Base-by-base conservation (phyloP, 1,140 invertebrate species). In the Zaprionus tsacasi region DNA sequence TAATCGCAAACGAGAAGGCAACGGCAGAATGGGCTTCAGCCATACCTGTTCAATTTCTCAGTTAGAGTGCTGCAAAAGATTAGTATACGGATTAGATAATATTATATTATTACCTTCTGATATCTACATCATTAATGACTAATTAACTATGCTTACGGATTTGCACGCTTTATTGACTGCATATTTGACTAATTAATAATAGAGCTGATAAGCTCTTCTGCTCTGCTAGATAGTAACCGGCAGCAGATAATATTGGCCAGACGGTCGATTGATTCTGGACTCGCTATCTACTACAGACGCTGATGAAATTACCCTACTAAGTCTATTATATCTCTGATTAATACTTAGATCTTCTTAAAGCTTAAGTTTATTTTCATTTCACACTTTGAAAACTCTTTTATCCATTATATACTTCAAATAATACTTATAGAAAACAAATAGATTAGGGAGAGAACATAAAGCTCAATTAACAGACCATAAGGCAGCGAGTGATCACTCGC, bases 1-100 rank as follows among this genome's bases (percentile, higher is more conserved):
- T 99, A 72, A 99, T 98, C 30, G 97, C 95, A 93, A 99, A 99
- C 59, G 97, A 98, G 93, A 99, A 99, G 50, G 98, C 99, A 56
- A 99, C 99, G 76, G 99, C 99, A 64, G 97, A 96, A 94, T 99
- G 98, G 69, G 99, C 98, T 96, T 99, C 99, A 91, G 99, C 99
- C 99, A 99, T 99, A 61, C 63, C 85, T 71, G 74, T 27, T 55
- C 54, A 43, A 43, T 52, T 36, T 43, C 64, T 64, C 40, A 30
- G 33, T 40, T 30, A 25, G n/a, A 11, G 6, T 13, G 55, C 55
- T 72, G 74, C 4, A 67, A 72, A 35, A 60, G 36, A 6, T 21
- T 21, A 38, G 50, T 35, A 10, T 45, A 30, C 0, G 36, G 25
- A 52, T 52, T 65, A 61, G 71, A 74, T n/a, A n/a, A n/a, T n/a